Percentiles rank a stretch among this genome's conserved stretches.
These are phyloP conservation scores for Apodemus speciosus DNA, from an alignment of 2,113 vertebrate genomes.

Conservation along the genomic window DNA sequence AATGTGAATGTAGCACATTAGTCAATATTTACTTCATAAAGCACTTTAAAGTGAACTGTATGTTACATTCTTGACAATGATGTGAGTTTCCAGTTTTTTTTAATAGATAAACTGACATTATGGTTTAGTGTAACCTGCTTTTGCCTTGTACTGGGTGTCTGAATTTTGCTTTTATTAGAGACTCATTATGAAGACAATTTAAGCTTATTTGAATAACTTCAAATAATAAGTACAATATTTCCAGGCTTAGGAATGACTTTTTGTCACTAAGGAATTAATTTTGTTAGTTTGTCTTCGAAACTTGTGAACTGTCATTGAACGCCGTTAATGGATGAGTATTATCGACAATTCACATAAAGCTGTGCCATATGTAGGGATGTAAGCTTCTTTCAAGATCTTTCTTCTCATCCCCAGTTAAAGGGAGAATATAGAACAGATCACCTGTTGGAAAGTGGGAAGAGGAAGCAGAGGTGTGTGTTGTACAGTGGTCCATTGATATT, in stretches of 20 bases:
- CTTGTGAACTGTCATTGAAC: conserved; percentile 20
- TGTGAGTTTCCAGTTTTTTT: conserved; percentile 52
- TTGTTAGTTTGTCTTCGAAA: conserved; percentile 49
- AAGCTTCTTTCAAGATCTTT: conserved; percentile 54
- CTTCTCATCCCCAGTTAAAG: conserved; percentile 27
- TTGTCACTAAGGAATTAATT: conserved; percentile 35
- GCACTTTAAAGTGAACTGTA: conserved; percentile 10
- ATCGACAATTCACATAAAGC: conserved; percentile 44
- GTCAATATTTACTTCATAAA: not conserved
- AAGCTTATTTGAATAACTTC: conserved; percentile 46
- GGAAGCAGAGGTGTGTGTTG: conserved; percentile 5
- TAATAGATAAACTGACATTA: conserved; percentile 5
- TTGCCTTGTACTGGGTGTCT: conserved; percentile 36
- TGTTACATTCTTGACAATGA: not conserved
- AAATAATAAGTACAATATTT: conserved; percentile 47
- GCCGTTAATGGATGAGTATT: not conserved
- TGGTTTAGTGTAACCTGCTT: conserved; percentile 41
- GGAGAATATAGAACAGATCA: conserved; percentile 16
- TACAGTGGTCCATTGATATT: not conserved
- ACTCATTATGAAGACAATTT: conserved; percentile 42
- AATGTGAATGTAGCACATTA: not conserved
- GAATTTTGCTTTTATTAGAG: conserved; percentile 50
- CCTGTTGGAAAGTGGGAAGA: conserved; percentile 46
- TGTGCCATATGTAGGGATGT: not conserved
- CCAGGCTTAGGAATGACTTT: conserved; percentile 48